Evolutionary conservation across 2,113 vertebrate genomes (phyloP).

Genomic region (Tenrec ecaudatus): DNA sequence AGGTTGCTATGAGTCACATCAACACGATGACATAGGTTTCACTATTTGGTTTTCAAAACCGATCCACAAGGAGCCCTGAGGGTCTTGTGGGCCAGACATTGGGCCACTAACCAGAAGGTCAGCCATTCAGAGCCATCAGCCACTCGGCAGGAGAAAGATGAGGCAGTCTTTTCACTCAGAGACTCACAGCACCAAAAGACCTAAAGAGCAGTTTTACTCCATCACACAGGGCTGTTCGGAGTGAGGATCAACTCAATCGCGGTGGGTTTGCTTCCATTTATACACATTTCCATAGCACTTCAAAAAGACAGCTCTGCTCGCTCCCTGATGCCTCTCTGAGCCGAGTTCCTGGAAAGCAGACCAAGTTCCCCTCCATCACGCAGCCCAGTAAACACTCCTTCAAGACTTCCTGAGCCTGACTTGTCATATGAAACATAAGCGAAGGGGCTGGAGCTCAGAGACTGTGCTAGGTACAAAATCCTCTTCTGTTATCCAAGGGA

Average conservation of each 20-base stretch:
- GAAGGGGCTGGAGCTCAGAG: not conserved
- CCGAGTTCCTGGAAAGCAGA: slow-evolving; percentile 35
- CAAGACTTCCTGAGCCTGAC: not conserved
- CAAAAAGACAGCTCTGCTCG: not conserved
- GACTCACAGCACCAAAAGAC: not conserved
- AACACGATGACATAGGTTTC: too few relatives aligned
- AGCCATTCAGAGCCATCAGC: too few relatives aligned
- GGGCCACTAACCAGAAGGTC: too few relatives aligned
- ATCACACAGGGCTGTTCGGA: not conserved
- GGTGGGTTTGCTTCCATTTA: not conserved
- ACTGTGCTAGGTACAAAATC: slow-evolving; percentile 9
- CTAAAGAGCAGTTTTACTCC: not conserved
- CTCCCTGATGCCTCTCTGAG: not conserved
- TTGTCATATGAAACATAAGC: not conserved
- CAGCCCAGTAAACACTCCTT: not conserved
- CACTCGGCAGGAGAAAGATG: too few relatives aligned
- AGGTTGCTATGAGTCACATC: too few relatives aligned
- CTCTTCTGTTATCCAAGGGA: not conserved
- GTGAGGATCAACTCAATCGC: not conserved
- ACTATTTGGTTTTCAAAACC: too few relatives aligned
- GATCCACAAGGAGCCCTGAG: too few relatives aligned
- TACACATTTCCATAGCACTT: not conserved
- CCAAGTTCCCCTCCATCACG: not conserved
- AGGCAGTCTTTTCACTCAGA: too few relatives aligned
- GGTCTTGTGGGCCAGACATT: too few relatives aligned